Conservation (phyloP, 2,888 invertebrate species). For the Orthosia gracilis region DNA sequence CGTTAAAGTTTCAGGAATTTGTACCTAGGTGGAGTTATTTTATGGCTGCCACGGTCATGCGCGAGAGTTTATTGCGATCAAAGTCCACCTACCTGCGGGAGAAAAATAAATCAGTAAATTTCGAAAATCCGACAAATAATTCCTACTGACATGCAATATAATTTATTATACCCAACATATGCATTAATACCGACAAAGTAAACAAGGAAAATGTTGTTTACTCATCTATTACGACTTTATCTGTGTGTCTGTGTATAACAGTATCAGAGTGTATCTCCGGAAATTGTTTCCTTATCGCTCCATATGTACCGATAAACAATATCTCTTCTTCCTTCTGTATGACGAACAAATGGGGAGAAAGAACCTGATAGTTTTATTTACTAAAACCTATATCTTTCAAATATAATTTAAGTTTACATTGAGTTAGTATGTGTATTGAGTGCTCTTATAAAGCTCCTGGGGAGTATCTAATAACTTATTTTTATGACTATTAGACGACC, state of each 20-base stretch:
- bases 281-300: conserved; percentile 53
- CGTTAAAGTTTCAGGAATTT: too few relatives aligned
- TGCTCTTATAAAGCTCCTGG: not conserved
- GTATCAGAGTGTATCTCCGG: conserved; percentile 32
- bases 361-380: conserved; percentile 14
- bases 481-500: not conserved
- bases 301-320: conserved; percentile 34
- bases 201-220: conserved; percentile 49
- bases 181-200: conserved; percentile 17
- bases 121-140: too few relatives aligned
- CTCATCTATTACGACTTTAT: conserved; percentile 42
- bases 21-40: too few relatives aligned
- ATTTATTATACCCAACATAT: not conserved
- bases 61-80: too few relatives aligned
- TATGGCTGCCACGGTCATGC: too few relatives aligned
- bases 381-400: not conserved
- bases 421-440: not conserved
- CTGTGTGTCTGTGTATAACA: conserved; percentile 45
- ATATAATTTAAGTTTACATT: not conserved
- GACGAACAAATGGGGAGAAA: conserved; percentile 24
- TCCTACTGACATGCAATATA: too few relatives aligned
- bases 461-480: not conserved
- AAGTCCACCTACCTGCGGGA: too few relatives aligned
- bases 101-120: too few relatives aligned
- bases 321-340: conserved; percentile 24